phyloP scores from a whole-genome alignment of 2,797 vertebrate genomes.

The Atherinosoma microstoma region DNA sequence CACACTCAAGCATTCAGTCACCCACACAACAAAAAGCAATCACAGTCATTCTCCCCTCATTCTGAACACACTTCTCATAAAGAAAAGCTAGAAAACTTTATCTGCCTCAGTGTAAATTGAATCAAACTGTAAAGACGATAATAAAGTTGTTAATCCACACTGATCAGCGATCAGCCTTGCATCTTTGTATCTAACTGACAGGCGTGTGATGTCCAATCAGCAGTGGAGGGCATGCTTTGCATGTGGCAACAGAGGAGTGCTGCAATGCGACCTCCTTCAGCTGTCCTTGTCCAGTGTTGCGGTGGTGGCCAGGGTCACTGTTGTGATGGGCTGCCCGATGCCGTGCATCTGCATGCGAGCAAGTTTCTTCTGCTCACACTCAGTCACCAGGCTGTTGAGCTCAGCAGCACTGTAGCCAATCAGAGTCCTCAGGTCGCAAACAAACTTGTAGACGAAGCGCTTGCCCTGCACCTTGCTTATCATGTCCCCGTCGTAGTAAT shows the following conservation, averaged over 20 bases:
- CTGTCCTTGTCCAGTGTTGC: conserved; percentile 91
- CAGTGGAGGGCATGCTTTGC: conserved; percentile 25
- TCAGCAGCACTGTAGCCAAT: conserved; percentile 98
- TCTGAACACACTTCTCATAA: conserved; percentile 37
- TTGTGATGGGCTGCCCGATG: conserved; percentile 93
- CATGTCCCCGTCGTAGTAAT: conserved; percentile 99
- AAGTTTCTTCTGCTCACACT: conserved; percentile 98
- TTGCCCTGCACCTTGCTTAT: conserved; percentile 99
- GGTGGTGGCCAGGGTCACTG: conserved; percentile 93
- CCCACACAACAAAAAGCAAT: conserved; percentile 40
- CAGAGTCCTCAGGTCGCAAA: conserved; percentile 99
- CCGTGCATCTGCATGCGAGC: conserved; percentile 96
- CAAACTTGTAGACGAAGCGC: conserved; percentile 99
- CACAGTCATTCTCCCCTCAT: conserved; percentile 24
- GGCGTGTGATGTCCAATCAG: conserved; percentile 35
- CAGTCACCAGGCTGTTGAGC: conserved; percentile 94
- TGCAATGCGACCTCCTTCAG: conserved; percentile 63
- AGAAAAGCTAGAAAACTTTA: conserved; percentile 58
- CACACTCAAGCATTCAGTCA: conserved; percentile 66
- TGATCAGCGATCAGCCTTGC: conserved; percentile 46
- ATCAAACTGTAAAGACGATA: conserved; percentile 47
- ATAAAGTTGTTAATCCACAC: conserved; percentile 48
- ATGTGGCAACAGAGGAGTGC: conserved; percentile 9
- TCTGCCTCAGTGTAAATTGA: conserved; percentile 42
- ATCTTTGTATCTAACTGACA: conserved; percentile 33